Evolutionary conservation across 1,140 invertebrate genomes (phyloP), one percentile per base, ranked within the genome.

Genomic region (Drosophila kohkoa): DNA sequence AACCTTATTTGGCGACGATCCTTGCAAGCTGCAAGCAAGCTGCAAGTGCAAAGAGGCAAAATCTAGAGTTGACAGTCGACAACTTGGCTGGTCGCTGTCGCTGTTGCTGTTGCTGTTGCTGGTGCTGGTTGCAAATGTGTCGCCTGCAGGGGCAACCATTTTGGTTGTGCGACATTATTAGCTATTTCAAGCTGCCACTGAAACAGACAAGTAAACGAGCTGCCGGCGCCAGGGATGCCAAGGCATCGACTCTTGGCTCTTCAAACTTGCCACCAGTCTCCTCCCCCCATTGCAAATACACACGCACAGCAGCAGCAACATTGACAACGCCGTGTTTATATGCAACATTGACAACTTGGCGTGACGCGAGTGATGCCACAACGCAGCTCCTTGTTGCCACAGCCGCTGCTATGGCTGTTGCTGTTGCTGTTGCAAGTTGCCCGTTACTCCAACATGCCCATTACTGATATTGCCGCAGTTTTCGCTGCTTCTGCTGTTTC

Each of bases 301-400:
- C 51, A 46, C 69, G 54, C 43, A 68, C 35, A 70, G 25, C 64
- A 71, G 13, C 38, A 60, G 46, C 81, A 76, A 75, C 83, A 75
- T 67, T 82, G 83, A 82, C 76, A 88, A 75, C 83, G 62, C 66
- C 73, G 54, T 87, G 80, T 82, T 87, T 87, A 87, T 87, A 69
- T 87, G 82, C 82, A 87, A 87, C 82, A 87, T 87, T 87, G 82
- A 87, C 82, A 87, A 79, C 82, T 79, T 87, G 82, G 76, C 82
- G 79, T 87, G 79, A 79, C 78, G 82, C 82, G 64, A 76, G 58
- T 75, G 75, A 78, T 74, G 75, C 71, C 28, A 65, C 75, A 62
- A 32, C 51, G 38, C 20, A 59, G 32, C 55, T 59, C 30, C 75
- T 49, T 79, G 74, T 63, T 68, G 70, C 65, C 28, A 63, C 72